These are phyloP conservation scores for Empis livida DNA, from an alignment of 2,888 invertebrate genomes.

Conservation along the genomic window DNA sequence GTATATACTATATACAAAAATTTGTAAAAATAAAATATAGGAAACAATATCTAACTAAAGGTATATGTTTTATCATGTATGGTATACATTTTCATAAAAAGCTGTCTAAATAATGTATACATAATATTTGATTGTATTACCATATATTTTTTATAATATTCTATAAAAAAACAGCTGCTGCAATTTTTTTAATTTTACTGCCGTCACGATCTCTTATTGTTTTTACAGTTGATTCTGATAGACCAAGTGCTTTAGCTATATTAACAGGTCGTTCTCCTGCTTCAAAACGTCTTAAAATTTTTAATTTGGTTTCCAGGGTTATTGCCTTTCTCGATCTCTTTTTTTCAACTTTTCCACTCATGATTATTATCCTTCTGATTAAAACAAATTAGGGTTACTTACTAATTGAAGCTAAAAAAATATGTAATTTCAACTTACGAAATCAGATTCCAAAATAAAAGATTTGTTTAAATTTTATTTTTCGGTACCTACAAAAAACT, in stretches of 20 bases:
- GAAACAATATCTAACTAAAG: too few relatives aligned
- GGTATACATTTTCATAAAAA: too few relatives aligned
- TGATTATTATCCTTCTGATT: background rate
- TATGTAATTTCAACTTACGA: background rate
- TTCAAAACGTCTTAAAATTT: background rate
- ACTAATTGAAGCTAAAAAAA: background rate
- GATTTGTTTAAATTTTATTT: too few relatives aligned
- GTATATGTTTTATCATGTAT: too few relatives aligned
- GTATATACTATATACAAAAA: too few relatives aligned
- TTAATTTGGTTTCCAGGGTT: background rate
- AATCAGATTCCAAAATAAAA: background rate
- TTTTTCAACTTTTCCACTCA: background rate
- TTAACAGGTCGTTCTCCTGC: background rate
- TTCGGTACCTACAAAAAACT: too few relatives aligned
- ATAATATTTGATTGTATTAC: too few relatives aligned
- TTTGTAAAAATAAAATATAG: too few relatives aligned
- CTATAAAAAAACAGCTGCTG: background rate
- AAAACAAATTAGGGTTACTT: background rate
- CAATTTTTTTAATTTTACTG: conserved; percentile 8
- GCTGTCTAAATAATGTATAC: too few relatives aligned
- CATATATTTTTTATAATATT: background rate
- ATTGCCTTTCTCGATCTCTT: background rate
- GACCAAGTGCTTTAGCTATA: background rate
- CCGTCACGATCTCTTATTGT: conserved; percentile 9
- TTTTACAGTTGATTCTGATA: background rate